phyloP scores from a whole-genome alignment of 2,797 vertebrate species.

The Anas bernieri region DNA sequence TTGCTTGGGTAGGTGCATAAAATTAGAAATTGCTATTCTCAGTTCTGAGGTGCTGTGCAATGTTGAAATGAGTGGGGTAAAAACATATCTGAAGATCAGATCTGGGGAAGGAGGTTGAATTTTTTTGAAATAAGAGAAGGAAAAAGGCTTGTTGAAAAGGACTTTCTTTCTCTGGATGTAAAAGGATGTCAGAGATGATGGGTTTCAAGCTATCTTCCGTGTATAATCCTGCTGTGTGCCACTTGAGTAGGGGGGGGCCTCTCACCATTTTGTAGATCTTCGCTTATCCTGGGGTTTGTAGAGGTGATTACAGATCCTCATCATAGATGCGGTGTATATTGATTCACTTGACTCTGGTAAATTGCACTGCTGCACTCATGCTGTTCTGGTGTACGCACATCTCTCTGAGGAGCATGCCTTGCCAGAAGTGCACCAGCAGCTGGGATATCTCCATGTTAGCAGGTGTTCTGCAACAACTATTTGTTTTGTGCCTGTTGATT shows the following conservation, averaged over 20 bases:
- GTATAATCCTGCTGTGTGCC: neutral
- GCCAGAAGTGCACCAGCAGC: rapidly evolving
- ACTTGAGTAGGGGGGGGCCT: neutral
- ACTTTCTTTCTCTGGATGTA: neutral
- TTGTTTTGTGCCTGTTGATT: neutral
- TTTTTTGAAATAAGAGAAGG: neutral
- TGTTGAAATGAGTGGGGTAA: neutral
- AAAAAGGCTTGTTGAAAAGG: neutral
- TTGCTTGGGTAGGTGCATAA: neutral
- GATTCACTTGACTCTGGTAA: neutral
- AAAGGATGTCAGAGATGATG: neutral
- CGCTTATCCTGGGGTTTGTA: neutral
- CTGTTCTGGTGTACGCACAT: rapidly evolving
- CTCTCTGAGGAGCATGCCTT: neutral
- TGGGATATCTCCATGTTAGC: neutral
- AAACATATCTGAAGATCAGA: neutral
- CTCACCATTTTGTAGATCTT: neutral
- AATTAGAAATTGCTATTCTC: neutral
- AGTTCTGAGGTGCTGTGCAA: neutral
- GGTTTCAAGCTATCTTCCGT: neutral
- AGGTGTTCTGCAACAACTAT: neutral
- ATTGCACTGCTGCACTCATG: neutral
- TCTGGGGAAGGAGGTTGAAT: neutral
- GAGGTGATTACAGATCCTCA: neutral
- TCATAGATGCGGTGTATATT: rapidly evolving